A percentile compares a stretch with the other conserved stretches of the same genome.
phyloP scores from a whole-genome alignment of 1,140 invertebrate species.

The Formica exsecta region DNA sequence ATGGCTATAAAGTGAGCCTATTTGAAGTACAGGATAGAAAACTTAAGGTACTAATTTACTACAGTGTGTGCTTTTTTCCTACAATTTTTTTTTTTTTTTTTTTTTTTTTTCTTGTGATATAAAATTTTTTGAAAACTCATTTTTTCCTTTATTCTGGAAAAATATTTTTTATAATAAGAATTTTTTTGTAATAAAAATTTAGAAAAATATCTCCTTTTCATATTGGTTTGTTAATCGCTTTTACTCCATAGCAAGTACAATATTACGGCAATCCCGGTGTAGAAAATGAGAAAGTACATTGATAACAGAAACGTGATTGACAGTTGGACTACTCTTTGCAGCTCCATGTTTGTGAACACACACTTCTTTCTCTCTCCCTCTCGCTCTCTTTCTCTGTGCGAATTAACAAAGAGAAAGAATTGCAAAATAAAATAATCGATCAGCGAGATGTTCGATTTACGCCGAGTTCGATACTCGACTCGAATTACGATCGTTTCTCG shows the following conservation, averaged over 20 bases:
- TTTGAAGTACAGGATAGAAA: not conserved
- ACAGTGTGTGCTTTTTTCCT: not conserved
- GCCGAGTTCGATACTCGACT: too few species aligned
- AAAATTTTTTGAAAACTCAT: too few species aligned
- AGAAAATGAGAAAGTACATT: constrained; percentile 83
- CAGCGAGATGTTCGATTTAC: not conserved
- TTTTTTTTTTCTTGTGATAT: too few species aligned
- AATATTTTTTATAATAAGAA: not conserved
- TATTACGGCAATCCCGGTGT: constrained; percentile 75
- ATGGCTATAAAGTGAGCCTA: not conserved
- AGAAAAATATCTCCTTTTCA: not conserved
- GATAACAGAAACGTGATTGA: constrained; percentile 78
- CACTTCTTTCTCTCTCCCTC: not conserved
- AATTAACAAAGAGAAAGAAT: not conserved
- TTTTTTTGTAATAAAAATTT: not conserved
- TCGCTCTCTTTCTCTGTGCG: too few species aligned
- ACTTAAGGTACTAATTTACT: not conserved
- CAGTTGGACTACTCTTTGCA: constrained; percentile 78
- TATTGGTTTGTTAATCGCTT: not conserved
- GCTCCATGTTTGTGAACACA: constrained; percentile 75
- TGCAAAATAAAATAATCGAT: constrained; percentile 22
- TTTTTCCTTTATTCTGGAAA: not conserved
- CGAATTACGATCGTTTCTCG: constrained; percentile 7
- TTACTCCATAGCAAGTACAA: constrained; percentile 79
- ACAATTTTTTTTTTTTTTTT: not conserved